Conservation (phyloP, 2,797 vertebrate species). For the Falco berigora region DNA sequence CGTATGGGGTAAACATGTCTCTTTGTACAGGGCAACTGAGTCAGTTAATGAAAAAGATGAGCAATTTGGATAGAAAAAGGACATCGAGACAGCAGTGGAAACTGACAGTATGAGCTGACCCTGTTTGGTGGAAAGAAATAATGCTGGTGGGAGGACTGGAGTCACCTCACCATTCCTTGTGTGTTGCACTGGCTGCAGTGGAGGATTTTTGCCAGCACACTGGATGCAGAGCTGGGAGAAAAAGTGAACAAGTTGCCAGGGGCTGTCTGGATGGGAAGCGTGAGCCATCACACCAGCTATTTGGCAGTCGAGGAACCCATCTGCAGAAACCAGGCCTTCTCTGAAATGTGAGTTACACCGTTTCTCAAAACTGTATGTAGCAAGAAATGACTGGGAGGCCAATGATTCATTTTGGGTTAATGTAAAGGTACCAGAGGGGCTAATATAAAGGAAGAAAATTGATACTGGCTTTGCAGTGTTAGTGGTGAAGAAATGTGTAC, state of each 20-base stretch:
- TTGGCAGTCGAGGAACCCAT: not conserved
- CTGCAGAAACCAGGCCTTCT: not conserved
- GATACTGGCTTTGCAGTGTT: constrained; percentile 27
- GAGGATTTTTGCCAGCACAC: not conserved
- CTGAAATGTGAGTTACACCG: constrained; percentile 10
- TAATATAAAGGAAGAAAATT: constrained; percentile 35
- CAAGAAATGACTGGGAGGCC: constrained; percentile 15
- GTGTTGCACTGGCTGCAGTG: not conserved
- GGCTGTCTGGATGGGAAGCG: not conserved
- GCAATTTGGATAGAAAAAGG: not conserved
- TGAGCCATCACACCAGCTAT: not conserved
- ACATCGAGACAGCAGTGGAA: not conserved
- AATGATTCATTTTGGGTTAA: constrained; percentile 31
- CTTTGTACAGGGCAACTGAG: not conserved
- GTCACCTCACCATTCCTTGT: not conserved
- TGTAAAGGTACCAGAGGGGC: constrained; percentile 42
- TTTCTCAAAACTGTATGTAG: not conserved
- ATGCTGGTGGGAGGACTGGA: not conserved
- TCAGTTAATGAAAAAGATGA: not conserved
- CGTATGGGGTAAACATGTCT: not conserved
- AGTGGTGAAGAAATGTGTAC: constrained; percentile 7
- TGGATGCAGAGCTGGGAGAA: not conserved
- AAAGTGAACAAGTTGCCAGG: not conserved
- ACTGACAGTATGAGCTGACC: not conserved
- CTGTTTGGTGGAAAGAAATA: not conserved